Evolutionary conservation across 2,113 vertebrate species (phyloP).

Genomic region (Polypterus bichir): DNA sequence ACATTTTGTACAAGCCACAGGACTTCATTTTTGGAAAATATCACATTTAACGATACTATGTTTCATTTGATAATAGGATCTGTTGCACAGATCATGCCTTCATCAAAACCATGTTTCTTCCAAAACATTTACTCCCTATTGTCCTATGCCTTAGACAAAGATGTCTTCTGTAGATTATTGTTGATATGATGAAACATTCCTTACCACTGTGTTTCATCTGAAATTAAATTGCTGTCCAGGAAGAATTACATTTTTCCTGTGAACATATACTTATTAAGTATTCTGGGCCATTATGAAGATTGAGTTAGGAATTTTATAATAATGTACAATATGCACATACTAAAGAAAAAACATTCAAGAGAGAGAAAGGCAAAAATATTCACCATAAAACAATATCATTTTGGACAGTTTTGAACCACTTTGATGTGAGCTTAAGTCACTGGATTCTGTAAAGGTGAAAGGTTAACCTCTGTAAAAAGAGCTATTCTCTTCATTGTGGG

Average conservation of each 20-base stretch:
- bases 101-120: no score
- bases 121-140: constrained; percentile 1
- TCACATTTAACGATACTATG: no score
- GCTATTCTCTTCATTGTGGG: constrained; percentile 17
- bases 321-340: constrained; percentile 10
- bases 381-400: constrained; percentile 10
- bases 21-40: no score
- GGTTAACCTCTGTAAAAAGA: constrained; percentile 24
- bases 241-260: not conserved
- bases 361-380: not conserved
- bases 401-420: constrained; percentile 12
- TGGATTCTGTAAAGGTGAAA: constrained; percentile 16
- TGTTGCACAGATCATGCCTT: no score
- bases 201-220: no score
- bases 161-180: not conserved
- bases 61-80: no score
- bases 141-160: not conserved
- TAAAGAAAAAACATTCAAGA: constrained; percentile 15
- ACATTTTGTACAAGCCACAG: no score
- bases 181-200: not conserved
- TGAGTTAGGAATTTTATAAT: constrained; percentile 24
- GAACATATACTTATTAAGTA: not conserved
- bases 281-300: constrained; percentile 21
- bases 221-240: not conserved
- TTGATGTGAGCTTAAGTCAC: constrained; percentile 24